A percentile compares a stretch with the other conserved stretches of the same genome.
Conservation (phyloP, 2,797 vertebrate genomes). For the Loriculus beryllinus region DNA sequence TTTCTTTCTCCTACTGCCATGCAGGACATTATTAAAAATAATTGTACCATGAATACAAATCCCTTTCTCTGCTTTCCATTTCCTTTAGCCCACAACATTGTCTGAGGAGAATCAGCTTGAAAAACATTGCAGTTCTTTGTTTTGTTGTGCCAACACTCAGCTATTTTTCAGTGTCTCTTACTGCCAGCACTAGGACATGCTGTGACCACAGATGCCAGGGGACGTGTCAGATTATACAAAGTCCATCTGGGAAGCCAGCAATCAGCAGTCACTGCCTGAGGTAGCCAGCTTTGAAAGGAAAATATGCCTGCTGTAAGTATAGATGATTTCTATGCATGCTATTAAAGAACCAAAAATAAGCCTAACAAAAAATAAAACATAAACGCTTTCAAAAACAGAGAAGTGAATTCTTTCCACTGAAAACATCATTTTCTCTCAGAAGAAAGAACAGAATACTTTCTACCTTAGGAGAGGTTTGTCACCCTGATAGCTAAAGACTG, state of each 20-base stretch:
- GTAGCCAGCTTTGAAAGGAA: neutral
- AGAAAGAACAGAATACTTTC: neutral
- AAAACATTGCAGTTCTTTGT: neutral
- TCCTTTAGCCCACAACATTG: neutral
- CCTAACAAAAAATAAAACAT: neutral
- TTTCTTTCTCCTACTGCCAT: neutral
- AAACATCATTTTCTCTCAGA: neutral
- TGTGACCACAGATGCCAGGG: constrained; percentile 54
- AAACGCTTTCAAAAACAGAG: neutral
- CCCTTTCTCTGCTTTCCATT: neutral
- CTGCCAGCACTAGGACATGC: constrained; percentile 28
- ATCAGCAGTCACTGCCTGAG: neutral
- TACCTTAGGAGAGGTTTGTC: neutral
- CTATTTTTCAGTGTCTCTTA: neutral
- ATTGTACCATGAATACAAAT: neutral
- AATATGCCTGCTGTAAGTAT: neutral
- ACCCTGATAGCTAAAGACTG: neutral
- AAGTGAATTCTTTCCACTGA: neutral
- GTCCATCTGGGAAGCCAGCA: constrained; percentile 29
- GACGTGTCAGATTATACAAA: constrained; percentile 5
- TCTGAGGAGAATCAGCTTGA: neutral
- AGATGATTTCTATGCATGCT: neutral
- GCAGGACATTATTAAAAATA: neutral
- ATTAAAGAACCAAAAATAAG: neutral
- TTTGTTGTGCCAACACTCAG: neutral